These are phyloP conservation scores for Ochropleura plecta DNA, from an alignment of 2,888 invertebrate species.

Conservation along the genomic window DNA sequence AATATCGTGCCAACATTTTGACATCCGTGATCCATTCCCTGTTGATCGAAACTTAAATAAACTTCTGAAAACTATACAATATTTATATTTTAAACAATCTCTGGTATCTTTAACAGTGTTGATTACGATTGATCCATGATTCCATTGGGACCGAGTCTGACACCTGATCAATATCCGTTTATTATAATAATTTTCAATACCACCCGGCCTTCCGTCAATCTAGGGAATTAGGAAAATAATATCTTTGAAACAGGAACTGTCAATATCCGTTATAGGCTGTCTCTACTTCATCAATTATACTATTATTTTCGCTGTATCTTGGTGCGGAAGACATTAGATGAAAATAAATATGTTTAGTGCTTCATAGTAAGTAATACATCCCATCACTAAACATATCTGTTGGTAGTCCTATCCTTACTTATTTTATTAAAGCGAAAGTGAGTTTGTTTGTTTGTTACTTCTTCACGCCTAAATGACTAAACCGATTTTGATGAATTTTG, in stretches of 20 bases:
- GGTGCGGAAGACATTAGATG: too few species aligned
- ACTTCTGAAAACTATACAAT: neutral
- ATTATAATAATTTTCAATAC: slow-evolving; percentile 12
- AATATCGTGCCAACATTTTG: neutral
- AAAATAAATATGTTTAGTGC: too few species aligned
- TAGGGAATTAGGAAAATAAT: slow-evolving; percentile 41
- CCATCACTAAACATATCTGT: too few species aligned
- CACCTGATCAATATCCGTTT: slow-evolving; percentile 26
- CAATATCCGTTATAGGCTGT: slow-evolving; percentile 7
- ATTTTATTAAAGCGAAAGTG: too few species aligned
- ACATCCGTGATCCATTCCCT: neutral
- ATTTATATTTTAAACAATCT: neutral
- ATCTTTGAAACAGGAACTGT: slow-evolving; percentile 20
- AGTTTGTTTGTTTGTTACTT: too few species aligned
- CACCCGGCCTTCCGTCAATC: slow-evolving; percentile 9
- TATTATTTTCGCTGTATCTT: too few species aligned
- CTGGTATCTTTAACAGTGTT: slow-evolving; percentile 10
- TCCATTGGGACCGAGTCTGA: slow-evolving; percentile 8
- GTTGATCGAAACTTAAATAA: neutral
- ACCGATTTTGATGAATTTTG: too few species aligned
- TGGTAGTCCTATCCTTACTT: too few species aligned
- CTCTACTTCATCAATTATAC: slow-evolving; percentile 24
- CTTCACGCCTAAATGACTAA: too few species aligned
- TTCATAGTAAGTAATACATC: too few species aligned
- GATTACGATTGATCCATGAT: slow-evolving; percentile 40